Percentiles rank a stretch among this genome's conserved stretches.
These are phyloP conservation scores for Rhogogaster chlorosoma DNA, from an alignment of 2,888 invertebrate genomes.

Conservation along the genomic window DNA sequence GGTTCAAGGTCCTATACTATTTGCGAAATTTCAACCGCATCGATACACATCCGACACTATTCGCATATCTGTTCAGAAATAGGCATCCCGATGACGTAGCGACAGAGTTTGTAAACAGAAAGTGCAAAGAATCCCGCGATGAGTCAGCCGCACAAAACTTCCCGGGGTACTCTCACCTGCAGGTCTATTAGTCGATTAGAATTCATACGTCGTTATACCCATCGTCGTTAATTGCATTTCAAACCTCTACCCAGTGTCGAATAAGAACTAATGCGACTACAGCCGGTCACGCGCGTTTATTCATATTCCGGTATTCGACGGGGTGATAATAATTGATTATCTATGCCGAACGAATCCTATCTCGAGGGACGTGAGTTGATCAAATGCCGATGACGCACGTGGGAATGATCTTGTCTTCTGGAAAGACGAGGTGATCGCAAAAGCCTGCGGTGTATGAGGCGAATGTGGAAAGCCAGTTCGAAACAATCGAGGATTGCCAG, in stretches of 20 bases:
- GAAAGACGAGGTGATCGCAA: neutral
- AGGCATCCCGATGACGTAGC: neutral
- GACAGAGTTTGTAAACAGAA: conserved; percentile 39
- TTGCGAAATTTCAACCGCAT: neutral
- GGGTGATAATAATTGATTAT: neutral
- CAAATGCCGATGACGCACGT: neutral
- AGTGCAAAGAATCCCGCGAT: conserved; percentile 3
- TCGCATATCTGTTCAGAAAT: neutral
- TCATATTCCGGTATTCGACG: neutral
- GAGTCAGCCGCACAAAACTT: conserved; percentile 1
- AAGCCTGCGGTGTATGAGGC: neutral
- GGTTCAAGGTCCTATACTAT: conserved; percentile 19
- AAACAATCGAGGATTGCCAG: conserved; percentile 4
- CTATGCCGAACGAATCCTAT: neutral
- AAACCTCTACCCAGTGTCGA: conserved; percentile 7
- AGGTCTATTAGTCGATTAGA: conserved; percentile 13
- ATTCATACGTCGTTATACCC: conserved; percentile 46
- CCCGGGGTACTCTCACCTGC: conserved; percentile 5
- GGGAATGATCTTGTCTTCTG: neutral
- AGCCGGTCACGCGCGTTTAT: neutral
- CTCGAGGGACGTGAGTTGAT: neutral
- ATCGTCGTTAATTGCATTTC: neutral
- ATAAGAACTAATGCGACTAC: neutral
- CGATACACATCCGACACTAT: neutral
- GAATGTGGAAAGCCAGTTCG: neutral